These are phyloP conservation scores for Diarsia mendica DNA, from an alignment of 2,888 invertebrate species.

Conservation along the genomic window DNA sequence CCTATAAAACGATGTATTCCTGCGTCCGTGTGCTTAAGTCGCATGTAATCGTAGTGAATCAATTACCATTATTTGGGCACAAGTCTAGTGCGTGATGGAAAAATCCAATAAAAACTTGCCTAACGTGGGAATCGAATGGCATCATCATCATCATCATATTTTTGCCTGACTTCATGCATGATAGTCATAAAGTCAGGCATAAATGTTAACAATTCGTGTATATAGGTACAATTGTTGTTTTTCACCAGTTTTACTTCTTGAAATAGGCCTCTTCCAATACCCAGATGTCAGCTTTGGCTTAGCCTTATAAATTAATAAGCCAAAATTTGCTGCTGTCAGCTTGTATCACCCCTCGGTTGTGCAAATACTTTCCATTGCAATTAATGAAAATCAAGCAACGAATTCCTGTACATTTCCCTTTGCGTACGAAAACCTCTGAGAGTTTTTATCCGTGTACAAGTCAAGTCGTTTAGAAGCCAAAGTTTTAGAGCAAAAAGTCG, in stretches of 20 bases:
- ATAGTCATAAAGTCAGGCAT: not conserved
- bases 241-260: not conserved
- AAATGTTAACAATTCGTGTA: not conserved
- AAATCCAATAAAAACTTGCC: not conserved
- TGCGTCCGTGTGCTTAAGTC: too few relatives aligned
- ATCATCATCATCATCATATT: too few relatives aligned
- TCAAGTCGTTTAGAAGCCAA: conserved; percentile 10
- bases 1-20: too few relatives aligned
- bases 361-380: not conserved
- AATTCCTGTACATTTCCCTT: not conserved
- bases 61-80: too few relatives aligned
- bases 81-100: too few relatives aligned
- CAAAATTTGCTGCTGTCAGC: not conserved
- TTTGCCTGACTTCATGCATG: too few relatives aligned
- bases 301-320: not conserved
- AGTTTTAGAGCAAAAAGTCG: conserved; percentile 8
- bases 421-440: not conserved
- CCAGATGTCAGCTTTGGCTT: not conserved
- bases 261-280: not conserved
- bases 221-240: not conserved
- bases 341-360: not conserved
- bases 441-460: conserved; percentile 8
- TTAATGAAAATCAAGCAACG: not conserved
- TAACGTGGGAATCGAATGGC: not conserved
- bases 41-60: too few relatives aligned